Percentiles rank a stretch among this genome's conserved stretches.
phyloP scores from a whole-genome alignment of 1,140 invertebrate genomes.

The Rhynchophorus ferrugineus region DNA sequence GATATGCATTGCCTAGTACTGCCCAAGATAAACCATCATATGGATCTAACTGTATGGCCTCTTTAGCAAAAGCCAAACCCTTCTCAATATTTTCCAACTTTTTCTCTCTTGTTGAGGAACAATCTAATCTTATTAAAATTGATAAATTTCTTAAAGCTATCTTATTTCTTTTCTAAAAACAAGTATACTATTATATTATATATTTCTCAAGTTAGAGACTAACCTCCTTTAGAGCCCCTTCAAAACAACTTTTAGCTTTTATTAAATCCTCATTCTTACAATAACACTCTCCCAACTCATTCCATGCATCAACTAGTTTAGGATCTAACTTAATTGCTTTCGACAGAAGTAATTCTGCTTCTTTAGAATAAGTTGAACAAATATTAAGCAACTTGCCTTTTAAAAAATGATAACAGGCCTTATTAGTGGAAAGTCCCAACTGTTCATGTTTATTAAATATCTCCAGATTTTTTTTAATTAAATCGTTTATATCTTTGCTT shows the following conservation, averaged over 20 bases:
- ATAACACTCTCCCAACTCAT: slow-evolving; percentile 82
- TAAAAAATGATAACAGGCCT: slow-evolving; percentile 65
- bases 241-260: slow-evolving; percentile 79
- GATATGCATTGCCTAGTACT: slow-evolving; percentile 77
- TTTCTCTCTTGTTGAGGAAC: slow-evolving; percentile 47
- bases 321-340: slow-evolving; percentile 82
- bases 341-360: slow-evolving; percentile 66
- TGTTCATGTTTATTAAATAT: slow-evolving; percentile 58
- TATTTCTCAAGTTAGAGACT: slow-evolving; percentile 32
- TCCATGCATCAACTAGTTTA: slow-evolving; percentile 77
- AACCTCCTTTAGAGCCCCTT: slow-evolving; percentile 73
- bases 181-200: slow-evolving; percentile 16
- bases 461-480: slow-evolving; percentile 55
- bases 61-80: slow-evolving; percentile 73
- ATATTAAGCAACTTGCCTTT: slow-evolving; percentile 74
- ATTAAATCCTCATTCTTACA: slow-evolving; percentile 79
- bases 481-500: slow-evolving; percentile 54
- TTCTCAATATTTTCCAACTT: slow-evolving; percentile 57
- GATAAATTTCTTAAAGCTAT: slow-evolving; percentile 73
- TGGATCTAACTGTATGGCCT: slow-evolving; percentile 72
- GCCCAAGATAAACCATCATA: slow-evolving; percentile 81
- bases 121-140: slow-evolving; percentile 71
- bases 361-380: slow-evolving; percentile 54
- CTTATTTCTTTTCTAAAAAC: slow-evolving; percentile 65
- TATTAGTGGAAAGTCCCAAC: slow-evolving; percentile 43